Evolutionary conservation across 2,888 invertebrate species (phyloP).

Genomic region (Leptinotarsa tumamoca): DNA sequence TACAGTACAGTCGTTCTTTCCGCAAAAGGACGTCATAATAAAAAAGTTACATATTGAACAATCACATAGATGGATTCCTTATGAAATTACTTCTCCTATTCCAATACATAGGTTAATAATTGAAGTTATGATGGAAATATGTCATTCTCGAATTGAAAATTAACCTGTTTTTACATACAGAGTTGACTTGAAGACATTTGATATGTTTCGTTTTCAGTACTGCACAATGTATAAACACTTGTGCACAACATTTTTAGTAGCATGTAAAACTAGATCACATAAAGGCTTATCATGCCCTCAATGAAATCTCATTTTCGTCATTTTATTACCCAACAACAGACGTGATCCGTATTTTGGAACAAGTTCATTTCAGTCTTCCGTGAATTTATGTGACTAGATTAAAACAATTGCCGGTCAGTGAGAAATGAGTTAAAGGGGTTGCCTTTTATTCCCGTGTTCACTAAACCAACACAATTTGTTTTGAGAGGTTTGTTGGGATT

Average conservation of each 20-base stretch:
- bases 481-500: constrained; percentile 18
- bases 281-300: background rate
- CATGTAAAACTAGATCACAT: background rate
- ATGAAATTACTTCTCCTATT: too few species aligned
- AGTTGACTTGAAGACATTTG: too few species aligned
- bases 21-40: too few species aligned
- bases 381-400: constrained; percentile 22
- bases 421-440: constrained; percentile 25
- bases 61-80: too few species aligned
- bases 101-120: too few species aligned
- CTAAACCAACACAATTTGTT: constrained; percentile 30
- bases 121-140: too few species aligned
- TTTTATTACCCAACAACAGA: background rate
- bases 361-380: constrained; percentile 7
- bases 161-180: too few species aligned
- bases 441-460: constrained; percentile 21
- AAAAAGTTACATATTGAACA: too few species aligned
- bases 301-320: background rate
- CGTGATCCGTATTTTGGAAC: constrained; percentile 18
- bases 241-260: background rate
- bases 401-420: constrained; percentile 26
- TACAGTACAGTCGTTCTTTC: too few species aligned
- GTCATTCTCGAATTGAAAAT: too few species aligned
- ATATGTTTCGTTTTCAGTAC: too few species aligned
- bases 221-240: too few species aligned